These are phyloP conservation scores for Leptocoma aspasia DNA, from an alignment of 2,113 vertebrate genomes.

Conservation along the genomic window DNA sequence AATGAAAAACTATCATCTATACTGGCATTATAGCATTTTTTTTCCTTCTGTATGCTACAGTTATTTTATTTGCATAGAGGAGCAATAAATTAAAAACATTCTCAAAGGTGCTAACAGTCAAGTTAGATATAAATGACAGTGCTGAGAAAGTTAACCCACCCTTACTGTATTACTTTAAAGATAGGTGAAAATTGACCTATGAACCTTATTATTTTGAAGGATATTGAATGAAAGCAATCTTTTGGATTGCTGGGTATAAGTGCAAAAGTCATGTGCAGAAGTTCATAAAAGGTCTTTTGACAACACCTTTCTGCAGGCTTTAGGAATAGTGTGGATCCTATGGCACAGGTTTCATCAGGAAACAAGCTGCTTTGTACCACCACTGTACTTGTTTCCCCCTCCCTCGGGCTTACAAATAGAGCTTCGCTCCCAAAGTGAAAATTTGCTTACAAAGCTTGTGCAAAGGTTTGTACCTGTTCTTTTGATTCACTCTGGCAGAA, in stretches of 20 bases:
- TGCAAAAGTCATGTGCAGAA: neutral
- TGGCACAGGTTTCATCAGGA: neutral
- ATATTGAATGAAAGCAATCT: neutral
- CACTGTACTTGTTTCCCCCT: neutral
- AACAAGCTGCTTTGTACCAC: neutral
- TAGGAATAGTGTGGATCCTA: neutral
- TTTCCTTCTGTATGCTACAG: neutral
- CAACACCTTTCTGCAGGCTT: neutral
- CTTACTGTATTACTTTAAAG: neutral
- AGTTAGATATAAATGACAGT: neutral
- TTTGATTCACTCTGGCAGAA: neutral
- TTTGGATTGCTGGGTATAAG: neutral
- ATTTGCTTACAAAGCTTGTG: neutral
- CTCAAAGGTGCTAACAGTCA: neutral
- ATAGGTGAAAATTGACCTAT: neutral
- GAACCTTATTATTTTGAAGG: neutral
- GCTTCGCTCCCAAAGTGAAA: neutral
- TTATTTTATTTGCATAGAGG: neutral
- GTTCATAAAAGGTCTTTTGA: neutral
- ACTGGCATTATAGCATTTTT: neutral
- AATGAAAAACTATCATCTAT: fast-evolving
- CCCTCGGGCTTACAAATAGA: neutral
- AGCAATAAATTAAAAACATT: neutral
- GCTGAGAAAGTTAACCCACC: neutral
- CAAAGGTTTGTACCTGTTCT: neutral